Base-by-base conservation (phyloP, 2,888 invertebrate species). In the Stramonita haemastoma region DNA sequence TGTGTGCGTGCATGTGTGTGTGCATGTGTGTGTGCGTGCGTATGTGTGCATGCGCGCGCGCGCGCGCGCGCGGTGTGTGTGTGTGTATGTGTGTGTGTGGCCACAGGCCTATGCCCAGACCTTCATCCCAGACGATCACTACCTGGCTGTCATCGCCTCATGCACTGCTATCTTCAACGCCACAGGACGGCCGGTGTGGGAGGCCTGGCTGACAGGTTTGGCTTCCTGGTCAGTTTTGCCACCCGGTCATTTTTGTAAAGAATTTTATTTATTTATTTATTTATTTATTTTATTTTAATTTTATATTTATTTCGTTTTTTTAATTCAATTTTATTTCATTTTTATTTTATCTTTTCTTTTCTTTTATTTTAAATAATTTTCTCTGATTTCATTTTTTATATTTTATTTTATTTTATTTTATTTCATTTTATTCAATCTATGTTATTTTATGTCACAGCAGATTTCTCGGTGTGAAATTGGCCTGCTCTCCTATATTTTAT, bases 91-190 rank as follows among this genome's bases (percentile, higher is more conserved):
- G 79, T 79, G 32, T 66, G 66, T 66, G 66, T 66, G 4, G 66
- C 36, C 81, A 29, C 91, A 95, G 95, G 95, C 95, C 5, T 96
- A 94, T 93, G 96, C 96, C 32, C 95, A 95, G 90, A 95, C 94
- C 0, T 96, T 95, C 91, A 96, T 96, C 29, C 93, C 94, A 0
- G 96, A 97, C 92, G 96, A 96, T 92, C 95, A 95, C 89, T 96
- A 96, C 91, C 93, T 96, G 92, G 96, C 96, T 0, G 88, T 94
- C 22, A 96, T 96, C 13, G 96, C 96, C 46, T 95, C 96, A 0
- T 89, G 96, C 29, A 96, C 96, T 0, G 95, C 96, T 4, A 93
- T 96, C n/a, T 96, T 95, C 86, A 96, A 96, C 93, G 95, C 96
- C 13, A 91, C 93, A 15, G 96, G 96, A 5, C 92, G 96, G 79